phyloP scores from a whole-genome alignment of 2,797 vertebrate species.

The Nothura maculosa region DNA sequence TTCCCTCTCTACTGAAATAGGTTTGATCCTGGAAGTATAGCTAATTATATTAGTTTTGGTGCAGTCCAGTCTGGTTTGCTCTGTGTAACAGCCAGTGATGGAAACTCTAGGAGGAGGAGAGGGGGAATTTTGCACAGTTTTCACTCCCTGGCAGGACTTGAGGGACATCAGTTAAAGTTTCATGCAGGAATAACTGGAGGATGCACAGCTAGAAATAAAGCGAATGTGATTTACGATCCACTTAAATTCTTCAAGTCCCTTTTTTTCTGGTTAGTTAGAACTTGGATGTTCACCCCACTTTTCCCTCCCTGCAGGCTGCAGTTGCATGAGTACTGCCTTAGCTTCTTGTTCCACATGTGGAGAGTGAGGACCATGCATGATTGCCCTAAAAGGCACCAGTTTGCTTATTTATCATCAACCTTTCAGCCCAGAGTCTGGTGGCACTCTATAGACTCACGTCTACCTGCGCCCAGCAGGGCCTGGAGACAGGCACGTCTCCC shows the following conservation, averaged over 20 bases:
- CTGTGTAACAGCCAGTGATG: not conserved
- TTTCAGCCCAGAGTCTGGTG: not conserved
- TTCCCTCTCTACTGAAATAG: not conserved
- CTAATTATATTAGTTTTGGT: not conserved
- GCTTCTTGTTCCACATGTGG: not conserved
- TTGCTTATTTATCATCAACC: not conserved
- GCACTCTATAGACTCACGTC: accelerated
- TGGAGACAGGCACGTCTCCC: not conserved
- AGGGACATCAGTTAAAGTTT: not conserved
- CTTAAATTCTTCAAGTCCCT: not conserved
- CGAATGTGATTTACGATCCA: not conserved
- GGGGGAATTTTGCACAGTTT: not conserved
- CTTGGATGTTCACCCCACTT: not conserved
- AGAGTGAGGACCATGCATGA: not conserved
- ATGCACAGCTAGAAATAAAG: not conserved
- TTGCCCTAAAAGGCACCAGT: not conserved
- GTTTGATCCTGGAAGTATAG: not conserved
- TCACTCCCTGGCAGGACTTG: not conserved
- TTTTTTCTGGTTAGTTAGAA: not conserved
- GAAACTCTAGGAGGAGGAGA: not conserved
- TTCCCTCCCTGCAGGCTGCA: not conserved
- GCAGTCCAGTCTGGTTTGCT: not conserved
- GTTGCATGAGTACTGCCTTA: not conserved
- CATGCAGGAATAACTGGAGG: not conserved
- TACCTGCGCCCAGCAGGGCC: accelerated